Percentiles rank a stretch among this genome's conserved stretches.
Conservation (phyloP, 2,113 vertebrate genomes). For the Stigmatopora nigra region DNA sequence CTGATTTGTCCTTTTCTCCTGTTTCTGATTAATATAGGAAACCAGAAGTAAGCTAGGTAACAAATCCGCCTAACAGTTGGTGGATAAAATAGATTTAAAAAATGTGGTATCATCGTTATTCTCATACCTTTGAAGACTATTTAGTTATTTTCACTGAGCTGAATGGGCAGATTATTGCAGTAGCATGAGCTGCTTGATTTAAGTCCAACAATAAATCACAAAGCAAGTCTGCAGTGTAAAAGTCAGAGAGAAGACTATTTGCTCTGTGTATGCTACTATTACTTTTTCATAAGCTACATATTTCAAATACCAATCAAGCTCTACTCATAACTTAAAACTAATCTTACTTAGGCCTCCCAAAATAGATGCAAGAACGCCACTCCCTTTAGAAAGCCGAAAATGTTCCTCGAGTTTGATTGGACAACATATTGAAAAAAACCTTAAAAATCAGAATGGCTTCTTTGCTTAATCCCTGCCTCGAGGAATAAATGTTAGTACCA, state of each 20-base stretch:
- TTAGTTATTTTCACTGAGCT: conserved; percentile 9
- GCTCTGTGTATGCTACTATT: too few species aligned
- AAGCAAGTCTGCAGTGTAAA: conserved; percentile 2
- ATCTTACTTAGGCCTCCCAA: not conserved
- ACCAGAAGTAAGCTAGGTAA: not conserved
- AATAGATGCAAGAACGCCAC: not conserved
- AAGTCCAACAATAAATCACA: not conserved
- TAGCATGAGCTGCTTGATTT: not conserved
- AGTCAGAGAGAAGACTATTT: not conserved
- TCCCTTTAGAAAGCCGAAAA: not conserved
- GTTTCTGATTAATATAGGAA: not conserved
- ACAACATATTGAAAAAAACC: not conserved
- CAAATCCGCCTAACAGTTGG: too few species aligned
- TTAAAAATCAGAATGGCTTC: not conserved
- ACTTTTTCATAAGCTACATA: not conserved
- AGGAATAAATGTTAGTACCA: not conserved
- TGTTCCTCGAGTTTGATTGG: not conserved
- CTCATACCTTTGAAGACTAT: conserved; percentile 9
- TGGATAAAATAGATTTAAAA: conserved; percentile 4
- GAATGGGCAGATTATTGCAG: conserved; percentile 3
- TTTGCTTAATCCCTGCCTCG: not conserved
- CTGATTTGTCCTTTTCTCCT: not conserved
- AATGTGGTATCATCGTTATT: conserved; percentile 19
- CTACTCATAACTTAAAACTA: too few species aligned
- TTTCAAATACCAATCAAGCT: not conserved